phyloP scores from a whole-genome alignment of 2,113 vertebrate genomes.

The Larimichthys crocea region DNA sequence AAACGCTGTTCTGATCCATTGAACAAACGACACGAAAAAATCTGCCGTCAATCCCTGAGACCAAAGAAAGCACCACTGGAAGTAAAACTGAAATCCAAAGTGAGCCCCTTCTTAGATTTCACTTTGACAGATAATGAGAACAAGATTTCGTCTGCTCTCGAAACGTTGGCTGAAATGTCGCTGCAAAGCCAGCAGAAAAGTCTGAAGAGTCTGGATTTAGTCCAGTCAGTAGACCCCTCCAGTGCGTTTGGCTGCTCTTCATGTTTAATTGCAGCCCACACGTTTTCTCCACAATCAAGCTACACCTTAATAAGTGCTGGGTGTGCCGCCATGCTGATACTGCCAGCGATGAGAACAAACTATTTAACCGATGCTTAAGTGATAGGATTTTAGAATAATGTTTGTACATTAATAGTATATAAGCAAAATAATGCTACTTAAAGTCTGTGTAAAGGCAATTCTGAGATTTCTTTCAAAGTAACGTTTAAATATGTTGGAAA shows the following conservation, averaged over 20 bases:
- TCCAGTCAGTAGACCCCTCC: constrained; percentile 17
- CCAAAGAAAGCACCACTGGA: not conserved
- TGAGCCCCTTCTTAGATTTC: constrained; percentile 14
- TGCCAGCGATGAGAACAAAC: not conserved
- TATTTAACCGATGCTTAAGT: not conserved
- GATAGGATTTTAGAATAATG: not conserved
- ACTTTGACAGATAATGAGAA: constrained; percentile 21
- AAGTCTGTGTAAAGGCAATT: too few relatives aligned
- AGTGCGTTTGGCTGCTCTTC: constrained; percentile 44
- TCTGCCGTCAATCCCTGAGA: not conserved
- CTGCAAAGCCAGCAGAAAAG: constrained; percentile 3
- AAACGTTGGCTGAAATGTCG: not conserved
- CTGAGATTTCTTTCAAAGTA: too few relatives aligned
- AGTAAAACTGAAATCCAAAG: not conserved
- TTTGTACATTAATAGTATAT: too few relatives aligned
- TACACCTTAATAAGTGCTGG: not conserved
- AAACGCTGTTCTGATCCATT: not conserved
- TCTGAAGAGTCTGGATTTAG: constrained; percentile 13
- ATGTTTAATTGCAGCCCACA: constrained; percentile 53
- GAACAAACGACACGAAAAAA: not conserved
- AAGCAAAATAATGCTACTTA: too few relatives aligned
- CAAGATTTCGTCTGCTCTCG: not conserved
- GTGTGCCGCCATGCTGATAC: constrained; percentile 6
- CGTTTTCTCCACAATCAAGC: constrained; percentile 27
- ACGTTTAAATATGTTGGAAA: too few relatives aligned